phyloP scores from a whole-genome alignment of 2,888 invertebrate species.

The Ernsta delagoae region DNA sequence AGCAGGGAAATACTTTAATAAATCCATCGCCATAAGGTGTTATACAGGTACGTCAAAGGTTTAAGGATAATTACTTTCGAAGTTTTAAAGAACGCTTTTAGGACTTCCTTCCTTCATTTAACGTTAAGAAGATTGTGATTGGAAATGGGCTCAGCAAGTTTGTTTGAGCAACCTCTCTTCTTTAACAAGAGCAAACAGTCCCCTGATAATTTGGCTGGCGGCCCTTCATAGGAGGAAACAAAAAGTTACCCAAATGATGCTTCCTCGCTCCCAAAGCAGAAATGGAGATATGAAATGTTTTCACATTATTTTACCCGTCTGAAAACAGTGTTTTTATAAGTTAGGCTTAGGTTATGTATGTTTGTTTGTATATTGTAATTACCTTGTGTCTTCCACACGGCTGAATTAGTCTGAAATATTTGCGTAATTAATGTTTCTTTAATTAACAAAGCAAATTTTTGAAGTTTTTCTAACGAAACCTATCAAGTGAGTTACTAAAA shows the following conservation, averaged over 20 bases:
- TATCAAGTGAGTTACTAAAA: no score
- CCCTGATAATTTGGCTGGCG: slow-evolving; percentile 9
- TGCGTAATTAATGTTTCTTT: no score
- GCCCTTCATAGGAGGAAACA: slow-evolving; percentile 13
- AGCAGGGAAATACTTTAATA: background rate
- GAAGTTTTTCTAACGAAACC: no score
- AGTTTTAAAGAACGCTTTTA: background rate
- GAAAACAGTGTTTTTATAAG: no score
- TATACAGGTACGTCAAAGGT: background rate
- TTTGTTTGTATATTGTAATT: no score
- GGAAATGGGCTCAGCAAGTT: slow-evolving; percentile 13
- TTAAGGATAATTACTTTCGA: background rate
- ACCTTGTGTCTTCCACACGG: no score
- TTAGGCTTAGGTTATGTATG: no score
- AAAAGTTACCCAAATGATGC: slow-evolving; percentile 6
- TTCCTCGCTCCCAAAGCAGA: background rate
- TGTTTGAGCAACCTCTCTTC: slow-evolving; percentile 20
- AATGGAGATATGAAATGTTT: slow-evolving; percentile 10
- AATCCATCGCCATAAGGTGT: no score
- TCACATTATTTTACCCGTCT: no score
- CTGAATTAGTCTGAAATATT: no score
- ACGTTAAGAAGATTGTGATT: slow-evolving; percentile 3
- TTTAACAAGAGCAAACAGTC: slow-evolving; percentile 12
- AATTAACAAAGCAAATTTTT: no score
- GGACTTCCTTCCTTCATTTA: background rate